Evolutionary conservation across 2,888 invertebrate genomes (phyloP).

Genomic region (Anorthoa munda): DNA sequence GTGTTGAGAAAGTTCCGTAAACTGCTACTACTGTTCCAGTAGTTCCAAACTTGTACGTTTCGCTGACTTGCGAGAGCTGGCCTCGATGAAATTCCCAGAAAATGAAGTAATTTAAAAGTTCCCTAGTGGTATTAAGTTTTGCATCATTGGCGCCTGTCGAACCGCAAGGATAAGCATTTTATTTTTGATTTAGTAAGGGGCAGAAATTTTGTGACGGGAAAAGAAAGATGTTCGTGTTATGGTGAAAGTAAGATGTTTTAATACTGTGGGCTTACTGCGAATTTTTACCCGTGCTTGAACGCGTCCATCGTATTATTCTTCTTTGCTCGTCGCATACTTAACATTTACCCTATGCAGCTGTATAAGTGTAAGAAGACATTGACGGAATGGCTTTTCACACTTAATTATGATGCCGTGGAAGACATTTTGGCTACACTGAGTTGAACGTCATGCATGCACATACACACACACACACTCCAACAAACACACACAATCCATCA

Average conservation of each 20-base stretch:
- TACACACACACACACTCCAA: no score
- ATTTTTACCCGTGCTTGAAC: no score
- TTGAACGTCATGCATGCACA: no score
- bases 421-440: no score
- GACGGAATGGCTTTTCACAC: no score
- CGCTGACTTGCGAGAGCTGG: conserved; percentile 70
- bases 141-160: conserved; percentile 71
- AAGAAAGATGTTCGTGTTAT: conserved; percentile 6
- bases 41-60: conserved; percentile 74
- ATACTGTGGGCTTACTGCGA: not conserved
- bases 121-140: conserved; percentile 69
- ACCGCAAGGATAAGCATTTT: conserved; percentile 65
- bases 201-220: not conserved
- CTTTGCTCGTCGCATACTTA: no score
- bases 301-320: no score
- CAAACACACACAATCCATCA: no score
- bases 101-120: conserved; percentile 79
- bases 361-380: no score
- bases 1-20: conserved; percentile 79
- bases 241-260: not conserved
- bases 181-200: conserved; percentile 50
- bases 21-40: conserved; percentile 72
- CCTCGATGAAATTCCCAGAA: conserved; percentile 73
- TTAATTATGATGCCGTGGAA: no score
- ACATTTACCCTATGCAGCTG: no score